Evolutionary conservation across 1,140 invertebrate species (phyloP), one percentile per base, ranked within the genome.

Genomic region (Eufriesea mexicana): DNA sequence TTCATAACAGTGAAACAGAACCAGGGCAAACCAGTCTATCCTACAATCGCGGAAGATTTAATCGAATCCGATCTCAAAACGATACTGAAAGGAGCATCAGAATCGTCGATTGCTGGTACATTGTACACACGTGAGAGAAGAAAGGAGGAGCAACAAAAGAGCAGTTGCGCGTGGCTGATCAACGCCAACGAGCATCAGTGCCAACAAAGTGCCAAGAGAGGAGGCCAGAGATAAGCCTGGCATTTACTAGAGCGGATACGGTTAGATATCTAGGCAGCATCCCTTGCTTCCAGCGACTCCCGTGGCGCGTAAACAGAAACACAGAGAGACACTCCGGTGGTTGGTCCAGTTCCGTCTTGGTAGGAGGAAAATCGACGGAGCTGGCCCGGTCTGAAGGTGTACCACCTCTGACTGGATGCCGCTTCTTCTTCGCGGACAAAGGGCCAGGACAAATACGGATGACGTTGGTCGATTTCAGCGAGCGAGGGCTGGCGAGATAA

Each of bases 161-260:
- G 18, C 42, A 45, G 47, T 81, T 45, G 71, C 20, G 47, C 79
- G 61, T 67, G n/a, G 10, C 9, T 67, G 71, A 75, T 66, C 71
- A 75, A 66, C 71, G 49, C n/a, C 51, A 75, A 14, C 71, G 18
- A 55, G 45, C 49, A 47, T 10, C 23, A 47, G 16, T 45, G n/a
- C 54, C 45, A 62, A 35, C 59, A 45, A 49, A 55, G 55, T 42
- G n/a, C 6, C 57, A 35, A 14, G 55, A 55, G 45, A 70, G 73
- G 73, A 86, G 79, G 70, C 74, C 71, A 35, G 25, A 91, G 91
- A 91, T 91, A 91, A 89, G 84, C 86, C 73, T 87, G 47, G 87
- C 91, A 91, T 90, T 92, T 92, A 91, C 91, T 84, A 70, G 80
- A 84, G 75, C 84, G 84, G 87, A 91, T 87, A 91, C 86, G 83